Evolutionary conservation across 2,797 vertebrate species (phyloP), one percentile per base, ranked within the genome.

Genomic region (Platalea minor): DNA sequence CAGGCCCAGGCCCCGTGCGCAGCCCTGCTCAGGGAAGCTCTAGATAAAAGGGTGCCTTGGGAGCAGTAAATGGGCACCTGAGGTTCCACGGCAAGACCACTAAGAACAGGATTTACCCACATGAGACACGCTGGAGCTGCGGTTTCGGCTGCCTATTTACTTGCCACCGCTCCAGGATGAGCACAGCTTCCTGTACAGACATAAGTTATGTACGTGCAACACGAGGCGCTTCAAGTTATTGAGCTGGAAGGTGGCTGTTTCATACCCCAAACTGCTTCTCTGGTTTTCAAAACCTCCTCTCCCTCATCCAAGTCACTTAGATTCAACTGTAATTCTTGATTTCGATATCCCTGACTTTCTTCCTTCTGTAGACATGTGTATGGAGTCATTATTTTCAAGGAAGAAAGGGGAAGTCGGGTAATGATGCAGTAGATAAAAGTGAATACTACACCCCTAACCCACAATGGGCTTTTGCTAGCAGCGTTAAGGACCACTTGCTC

Each of bases 181-280:
- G 70, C 77, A 11, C 13, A 37, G 94, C 59, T 73, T 78, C 91
- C 91, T 75, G 80, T 33, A 9, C 72, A 82, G 74, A 65, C 78
- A 10, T 3, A 29, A 48, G 29, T 8, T n/a, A 28, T 1, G 12
- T 4, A 23, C 0, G 0, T 6, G 35, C 64, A 86, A 6, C 45
- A 33, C 0, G 1, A 51, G 61, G 24, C 89, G 74, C 59, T 65
- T 26, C 56, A 25, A 2, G 10, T 3, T 56, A 9, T 15, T 15
- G 73, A 64, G 73, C 89, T 21, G 48, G 4, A 86, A 31, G 5
- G 31, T 43, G 69, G 4, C 2, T 53, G 50, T 46, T 69, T 85
- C 67, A 6, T 9, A 48, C 29, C 11, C 69, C 50, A 54, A 54
- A 31, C 24, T 57, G 79, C 69, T 56, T 1, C 72, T 68, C 57